Evolutionary conservation across 2,113 vertebrate species (phyloP), one percentile per base, ranked within the genome.

Genomic region (Genyomyrus donnyi): DNA sequence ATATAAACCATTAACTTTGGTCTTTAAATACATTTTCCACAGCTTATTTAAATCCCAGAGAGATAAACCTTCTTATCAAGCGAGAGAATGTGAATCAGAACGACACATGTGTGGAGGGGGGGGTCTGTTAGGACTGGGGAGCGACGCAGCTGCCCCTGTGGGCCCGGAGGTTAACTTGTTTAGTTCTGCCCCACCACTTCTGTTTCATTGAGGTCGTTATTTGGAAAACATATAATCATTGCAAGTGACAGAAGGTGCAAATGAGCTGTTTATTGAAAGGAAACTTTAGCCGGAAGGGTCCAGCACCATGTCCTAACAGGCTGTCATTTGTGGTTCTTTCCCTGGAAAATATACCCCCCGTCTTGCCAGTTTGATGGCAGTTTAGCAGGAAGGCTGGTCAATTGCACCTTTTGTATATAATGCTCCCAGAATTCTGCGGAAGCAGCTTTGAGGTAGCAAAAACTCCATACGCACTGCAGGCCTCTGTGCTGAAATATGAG

Each of bases 191-290:
- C 3, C 74, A 31, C 10, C n/a, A 70, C n/a, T 70, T 31, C 62
- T 31, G 62, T 13, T 70, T 80, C 13, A 8, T 27, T 80, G 35
- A 80, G 74, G 74, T 80, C 35, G 6, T 80, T 80, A 80, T 80
- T 80, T 80, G 74, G 74, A 80, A 77, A 77, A 31, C 70, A 39
- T 35, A 80, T 80, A 80, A 80, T 80, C 74, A 42, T 19, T 35
- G 74, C 74, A 80, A 7, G 74, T 0, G 42, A 80, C 74, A 80
- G 74, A 19, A 80, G 74, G 74, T 80, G 74, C 74, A 80, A 80
- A 80, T 5, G 74, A 80, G 74, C 74, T 42, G 74, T 80, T 80
- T 80, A 80, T 80, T 80, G 74, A 80, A 80, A 35, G 74, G 74
- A 80, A 80, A 80, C 74, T 42, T 80, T 80, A 35, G 31, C 74